These are phyloP conservation scores for Muscidifurax raptorellus DNA, from an alignment of 1,140 invertebrate species.

Conservation along the genomic window DNA sequence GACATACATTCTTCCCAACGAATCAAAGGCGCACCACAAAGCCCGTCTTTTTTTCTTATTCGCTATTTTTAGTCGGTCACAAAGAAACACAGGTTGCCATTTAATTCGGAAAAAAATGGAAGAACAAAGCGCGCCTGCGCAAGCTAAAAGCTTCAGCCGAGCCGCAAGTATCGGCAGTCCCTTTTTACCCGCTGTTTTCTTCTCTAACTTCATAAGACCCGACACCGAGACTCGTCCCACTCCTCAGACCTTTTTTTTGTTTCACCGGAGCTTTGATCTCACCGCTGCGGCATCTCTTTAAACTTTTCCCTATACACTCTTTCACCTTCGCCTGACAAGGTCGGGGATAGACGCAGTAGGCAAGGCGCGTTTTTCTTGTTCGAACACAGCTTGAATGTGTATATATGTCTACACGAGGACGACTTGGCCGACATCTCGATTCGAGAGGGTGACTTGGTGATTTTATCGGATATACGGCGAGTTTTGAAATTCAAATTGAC, in stretches of 20 bases:
- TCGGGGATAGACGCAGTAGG: neutral
- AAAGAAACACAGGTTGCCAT: neutral
- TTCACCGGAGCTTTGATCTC: neutral
- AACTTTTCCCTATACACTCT: slow-evolving; percentile 11
- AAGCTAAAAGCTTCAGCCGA: neutral
- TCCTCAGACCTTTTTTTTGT: neutral
- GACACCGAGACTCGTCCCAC: neutral
- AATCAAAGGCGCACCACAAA: neutral
- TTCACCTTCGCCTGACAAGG: neutral
- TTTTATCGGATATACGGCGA: neutral
- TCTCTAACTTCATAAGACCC: neutral
- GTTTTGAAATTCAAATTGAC: slow-evolving; percentile 21
- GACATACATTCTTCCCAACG: no score
- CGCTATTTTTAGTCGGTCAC: neutral
- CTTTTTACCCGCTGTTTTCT: neutral
- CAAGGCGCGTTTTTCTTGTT: neutral
- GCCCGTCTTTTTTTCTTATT: neutral
- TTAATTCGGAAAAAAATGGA: neutral
- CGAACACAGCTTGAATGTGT: no score
- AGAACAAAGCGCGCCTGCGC: neutral
- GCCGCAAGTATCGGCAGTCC: neutral
- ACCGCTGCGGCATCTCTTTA: neutral
- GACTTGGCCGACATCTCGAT: neutral
- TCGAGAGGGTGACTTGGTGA: neutral
- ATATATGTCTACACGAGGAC: neutral